A percentile compares a stretch with the other conserved stretches of the same genome.
phyloP scores from a whole-genome alignment of 35 echinoderm and acorn worm species.

The Strongylocentrotus purpuratus region DNA sequence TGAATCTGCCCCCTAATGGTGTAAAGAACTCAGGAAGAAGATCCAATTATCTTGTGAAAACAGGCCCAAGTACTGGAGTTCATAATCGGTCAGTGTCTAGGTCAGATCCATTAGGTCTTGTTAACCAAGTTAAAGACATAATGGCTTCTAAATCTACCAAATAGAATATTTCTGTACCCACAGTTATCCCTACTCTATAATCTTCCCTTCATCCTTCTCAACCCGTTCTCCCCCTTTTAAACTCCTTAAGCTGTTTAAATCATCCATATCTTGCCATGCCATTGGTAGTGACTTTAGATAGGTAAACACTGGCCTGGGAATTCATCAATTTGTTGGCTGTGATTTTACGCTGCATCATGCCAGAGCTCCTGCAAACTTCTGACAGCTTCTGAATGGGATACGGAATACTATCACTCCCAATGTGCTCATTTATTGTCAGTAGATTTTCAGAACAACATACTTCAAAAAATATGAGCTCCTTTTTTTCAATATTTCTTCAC shows the following conservation, averaged over 20 bases:
- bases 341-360: not conserved
- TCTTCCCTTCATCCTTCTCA: not conserved
- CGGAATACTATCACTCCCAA: not conserved
- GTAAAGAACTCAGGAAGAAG: too few species aligned
- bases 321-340: not conserved
- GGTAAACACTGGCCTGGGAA: not conserved
- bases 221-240: not conserved
- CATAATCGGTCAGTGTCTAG: constrained; percentile 10
- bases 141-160: not conserved
- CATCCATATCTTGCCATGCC: not conserved
- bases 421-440: not conserved
- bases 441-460: too few species aligned
- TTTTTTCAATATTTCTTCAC: too few species aligned
- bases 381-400: not conserved
- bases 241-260: not conserved
- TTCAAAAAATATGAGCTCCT: too few species aligned
- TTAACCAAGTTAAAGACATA: not conserved
- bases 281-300: not conserved
- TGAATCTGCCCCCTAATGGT: too few species aligned
- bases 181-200: not conserved
- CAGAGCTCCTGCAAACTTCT: not conserved
- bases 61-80: not conserved
- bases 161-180: not conserved
- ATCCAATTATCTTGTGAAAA: not conserved
- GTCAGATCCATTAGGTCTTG: not conserved